These are phyloP conservation scores for Pangasius krempfi DNA, from an alignment of 2,797 vertebrate genomes.

Conservation along the genomic window DNA sequence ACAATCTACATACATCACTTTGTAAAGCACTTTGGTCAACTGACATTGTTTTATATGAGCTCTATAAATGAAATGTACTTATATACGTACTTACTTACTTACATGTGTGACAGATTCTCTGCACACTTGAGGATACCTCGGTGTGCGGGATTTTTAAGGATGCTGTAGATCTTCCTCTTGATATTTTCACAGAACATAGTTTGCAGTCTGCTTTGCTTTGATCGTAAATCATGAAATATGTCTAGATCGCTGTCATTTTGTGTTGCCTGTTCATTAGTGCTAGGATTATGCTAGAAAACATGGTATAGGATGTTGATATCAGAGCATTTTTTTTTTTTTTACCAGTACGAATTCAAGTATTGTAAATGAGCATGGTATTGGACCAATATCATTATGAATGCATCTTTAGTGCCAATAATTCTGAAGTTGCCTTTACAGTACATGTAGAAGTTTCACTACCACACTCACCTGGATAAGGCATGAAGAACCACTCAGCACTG, in stretches of 20 bases:
- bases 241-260: background rate
- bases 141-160: background rate
- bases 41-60: background rate
- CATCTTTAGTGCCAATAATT: background rate
- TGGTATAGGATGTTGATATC: background rate
- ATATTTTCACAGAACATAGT: background rate
- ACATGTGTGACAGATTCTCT: background rate
- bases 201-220: background rate
- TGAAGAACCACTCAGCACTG: slow-evolving; percentile 77
- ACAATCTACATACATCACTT: too few species aligned
- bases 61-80: background rate
- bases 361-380: background rate
- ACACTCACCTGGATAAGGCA: slow-evolving; percentile 77
- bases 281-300: background rate
- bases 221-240: background rate
- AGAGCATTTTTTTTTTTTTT: background rate
- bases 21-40: too few species aligned
- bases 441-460: background rate
- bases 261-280: background rate
- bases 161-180: background rate
- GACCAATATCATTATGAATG: background rate
- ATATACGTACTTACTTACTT: background rate
- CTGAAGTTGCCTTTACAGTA: background rate
- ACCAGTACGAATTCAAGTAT: background rate
- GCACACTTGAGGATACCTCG: background rate